A percentile compares a stretch with the other conserved stretches of the same genome.
These are phyloP conservation scores for Gobio gobio DNA, from an alignment of 2,113 vertebrate species.

Conservation along the genomic window DNA sequence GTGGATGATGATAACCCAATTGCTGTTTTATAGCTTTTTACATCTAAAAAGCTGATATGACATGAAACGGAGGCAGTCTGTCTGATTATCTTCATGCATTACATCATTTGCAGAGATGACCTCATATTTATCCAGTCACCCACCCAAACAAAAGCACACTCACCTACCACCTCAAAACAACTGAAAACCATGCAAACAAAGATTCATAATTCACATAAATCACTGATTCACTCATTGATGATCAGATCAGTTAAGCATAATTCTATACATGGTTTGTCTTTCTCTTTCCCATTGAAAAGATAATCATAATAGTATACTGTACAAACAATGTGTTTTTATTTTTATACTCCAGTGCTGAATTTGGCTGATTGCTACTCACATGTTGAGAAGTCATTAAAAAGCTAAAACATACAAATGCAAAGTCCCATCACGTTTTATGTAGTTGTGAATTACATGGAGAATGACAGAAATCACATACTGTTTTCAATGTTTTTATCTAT, in stretches of 20 bases:
- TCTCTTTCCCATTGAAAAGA: neutral
- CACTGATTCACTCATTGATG: neutral
- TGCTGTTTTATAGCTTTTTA: neutral
- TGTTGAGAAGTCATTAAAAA: neutral
- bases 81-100: neutral
- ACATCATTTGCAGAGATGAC: constrained; percentile 8
- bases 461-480: neutral
- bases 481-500: neutral
- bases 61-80: neutral
- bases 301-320: neutral
- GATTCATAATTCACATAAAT: neutral
- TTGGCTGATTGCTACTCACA: neutral
- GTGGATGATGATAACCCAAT: neutral
- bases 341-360: neutral
- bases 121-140: neutral
- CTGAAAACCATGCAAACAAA: constrained; percentile 35
- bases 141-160: constrained; percentile 23
- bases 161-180: neutral
- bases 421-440: neutral
- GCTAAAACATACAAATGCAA: constrained; percentile 6
- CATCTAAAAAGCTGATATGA: neutral
- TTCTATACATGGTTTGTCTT: neutral
- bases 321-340: constrained; percentile 17
- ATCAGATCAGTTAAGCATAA: neutral
- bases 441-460: constrained; percentile 7